These are phyloP conservation scores for Bactericera cockerelli DNA, from an alignment of 1,140 invertebrate species.

Conservation along the genomic window DNA sequence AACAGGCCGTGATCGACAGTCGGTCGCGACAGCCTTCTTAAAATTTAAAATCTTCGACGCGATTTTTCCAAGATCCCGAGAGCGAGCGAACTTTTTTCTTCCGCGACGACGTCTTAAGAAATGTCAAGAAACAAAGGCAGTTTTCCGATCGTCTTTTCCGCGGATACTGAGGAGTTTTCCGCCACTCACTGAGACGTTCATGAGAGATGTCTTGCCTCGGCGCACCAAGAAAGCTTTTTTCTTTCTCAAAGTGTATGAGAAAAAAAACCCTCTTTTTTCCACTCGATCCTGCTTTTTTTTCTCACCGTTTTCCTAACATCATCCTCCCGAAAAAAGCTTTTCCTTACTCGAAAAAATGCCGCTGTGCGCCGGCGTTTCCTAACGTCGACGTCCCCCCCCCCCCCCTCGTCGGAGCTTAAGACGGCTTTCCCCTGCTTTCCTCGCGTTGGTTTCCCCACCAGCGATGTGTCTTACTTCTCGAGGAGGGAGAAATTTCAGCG, in stretches of 20 bases:
- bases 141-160: constrained; percentile 4
- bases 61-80: not conserved
- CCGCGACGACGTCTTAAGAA: constrained; percentile 6
- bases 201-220: not conserved
- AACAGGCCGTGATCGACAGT: too few species aligned
- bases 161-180: constrained; percentile 1
- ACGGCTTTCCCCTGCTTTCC: not conserved
- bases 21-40: too few species aligned
- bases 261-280: constrained; percentile 5
- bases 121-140: constrained; percentile 8
- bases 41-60: too few species aligned
- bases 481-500: not conserved
- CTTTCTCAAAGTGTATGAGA: not conserved
- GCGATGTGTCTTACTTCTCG: not conserved
- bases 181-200: not conserved
- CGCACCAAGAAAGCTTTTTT: constrained; percentile 7
- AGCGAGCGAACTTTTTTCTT: constrained; percentile 1
- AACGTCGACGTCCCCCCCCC: not conserved
- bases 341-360: not conserved
- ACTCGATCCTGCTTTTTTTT: too few species aligned
- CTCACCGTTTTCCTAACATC: constrained; percentile 8
- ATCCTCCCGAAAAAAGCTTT: constrained; percentile 1
- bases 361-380: constrained; percentile 8
- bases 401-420: not conserved
- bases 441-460: not conserved